phyloP scores from a whole-genome alignment of 53 echinoderm and acorn worm species.

The Temnopleurus reevesii region DNA sequence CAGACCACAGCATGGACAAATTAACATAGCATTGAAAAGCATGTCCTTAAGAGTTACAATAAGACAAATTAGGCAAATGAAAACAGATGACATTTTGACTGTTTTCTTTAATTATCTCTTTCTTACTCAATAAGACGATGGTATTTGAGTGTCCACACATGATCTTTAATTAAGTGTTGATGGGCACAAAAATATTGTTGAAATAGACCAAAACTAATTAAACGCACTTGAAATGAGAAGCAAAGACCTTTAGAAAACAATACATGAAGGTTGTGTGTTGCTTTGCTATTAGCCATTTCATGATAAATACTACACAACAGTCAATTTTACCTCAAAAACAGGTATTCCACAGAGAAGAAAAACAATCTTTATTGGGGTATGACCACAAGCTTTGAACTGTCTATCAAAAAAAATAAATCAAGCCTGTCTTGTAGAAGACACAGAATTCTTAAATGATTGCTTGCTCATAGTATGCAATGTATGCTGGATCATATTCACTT shows the following conservation, averaged over 20 bases:
- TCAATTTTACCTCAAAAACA: too few relatives aligned
- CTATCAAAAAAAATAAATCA: too few relatives aligned
- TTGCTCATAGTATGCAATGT: too few relatives aligned
- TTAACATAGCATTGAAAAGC: too few relatives aligned
- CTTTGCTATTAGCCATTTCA: not conserved
- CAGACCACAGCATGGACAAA: too few relatives aligned
- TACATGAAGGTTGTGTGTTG: not conserved
- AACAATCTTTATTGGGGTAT: too few relatives aligned
- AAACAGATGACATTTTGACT: not conserved
- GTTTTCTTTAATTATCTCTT: not conserved
- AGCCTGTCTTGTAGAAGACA: not conserved
- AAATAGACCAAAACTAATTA: constrained; percentile 20
- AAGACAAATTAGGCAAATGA: not conserved
- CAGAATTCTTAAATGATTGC: not conserved
- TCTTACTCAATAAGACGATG: too few relatives aligned
- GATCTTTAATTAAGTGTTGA: not conserved
- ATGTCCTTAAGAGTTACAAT: too few relatives aligned
- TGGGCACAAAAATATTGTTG: not conserved
- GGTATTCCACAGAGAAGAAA: too few relatives aligned
- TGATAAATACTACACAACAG: not conserved
- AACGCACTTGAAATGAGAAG: not conserved
- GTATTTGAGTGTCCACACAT: not conserved
- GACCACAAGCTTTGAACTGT: too few relatives aligned
- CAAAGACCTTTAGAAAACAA: not conserved
- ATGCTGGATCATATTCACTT: too few relatives aligned